These are phyloP conservation scores for Opisthocomus hoazin DNA, from an alignment of 2,113 vertebrate species.

Conservation along the genomic window DNA sequence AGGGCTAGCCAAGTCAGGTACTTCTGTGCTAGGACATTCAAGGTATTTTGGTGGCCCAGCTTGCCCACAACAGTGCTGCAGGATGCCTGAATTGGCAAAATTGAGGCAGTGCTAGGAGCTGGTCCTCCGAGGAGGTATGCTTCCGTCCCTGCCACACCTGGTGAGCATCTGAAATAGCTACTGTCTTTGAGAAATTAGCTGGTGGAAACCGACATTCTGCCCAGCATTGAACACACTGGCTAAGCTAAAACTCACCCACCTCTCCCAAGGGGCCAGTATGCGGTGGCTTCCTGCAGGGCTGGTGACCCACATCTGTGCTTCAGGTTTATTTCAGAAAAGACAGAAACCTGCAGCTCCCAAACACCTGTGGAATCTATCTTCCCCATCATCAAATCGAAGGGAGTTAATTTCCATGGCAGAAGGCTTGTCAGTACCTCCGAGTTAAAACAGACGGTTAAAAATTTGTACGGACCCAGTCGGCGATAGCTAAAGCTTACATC, in stretches of 20 bases:
- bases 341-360: background rate
- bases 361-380: background rate
- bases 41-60: background rate
- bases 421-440: fast-evolving
- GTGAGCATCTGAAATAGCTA: background rate
- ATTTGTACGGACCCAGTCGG: background rate
- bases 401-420: background rate
- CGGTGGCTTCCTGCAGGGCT: background rate
- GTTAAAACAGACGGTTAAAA: background rate
- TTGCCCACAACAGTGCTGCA: fast-evolving
- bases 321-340: background rate
- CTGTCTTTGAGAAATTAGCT: background rate
- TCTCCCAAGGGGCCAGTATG: background rate
- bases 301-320: background rate
- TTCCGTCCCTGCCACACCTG: background rate
- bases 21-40: background rate
- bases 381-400: background rate
- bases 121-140: background rate
- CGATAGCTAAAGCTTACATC: background rate
- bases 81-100: background rate
- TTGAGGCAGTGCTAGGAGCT: background rate
- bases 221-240: fast-evolving
- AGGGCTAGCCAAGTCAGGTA: background rate
- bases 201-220: background rate
- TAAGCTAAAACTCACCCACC: fast-evolving